phyloP scores from a whole-genome alignment of 2,797 vertebrate genomes.

The Crocidura indochinensis region DNA sequence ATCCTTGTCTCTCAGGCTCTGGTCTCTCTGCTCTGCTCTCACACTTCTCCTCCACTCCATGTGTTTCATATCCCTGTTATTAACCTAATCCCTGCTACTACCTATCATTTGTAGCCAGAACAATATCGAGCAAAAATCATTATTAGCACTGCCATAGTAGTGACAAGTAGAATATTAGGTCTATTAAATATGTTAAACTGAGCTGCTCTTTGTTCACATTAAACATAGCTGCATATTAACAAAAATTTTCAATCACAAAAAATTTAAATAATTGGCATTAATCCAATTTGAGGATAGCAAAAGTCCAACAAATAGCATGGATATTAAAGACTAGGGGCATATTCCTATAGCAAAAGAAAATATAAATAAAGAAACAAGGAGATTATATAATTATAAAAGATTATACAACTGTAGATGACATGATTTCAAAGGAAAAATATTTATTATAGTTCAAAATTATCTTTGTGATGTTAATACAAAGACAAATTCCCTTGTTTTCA shows the following conservation, averaged over 20 bases:
- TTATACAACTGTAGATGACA: too few species aligned
- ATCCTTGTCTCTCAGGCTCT: neutral
- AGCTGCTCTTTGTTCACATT: slow-evolving; percentile 1
- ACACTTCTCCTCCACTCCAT: neutral
- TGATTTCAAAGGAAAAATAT: neutral
- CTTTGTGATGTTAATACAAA: slow-evolving; percentile 47
- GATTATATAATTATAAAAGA: neutral
- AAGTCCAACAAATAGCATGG: slow-evolving; percentile 36
- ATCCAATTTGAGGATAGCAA: neutral
- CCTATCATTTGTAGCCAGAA: neutral
- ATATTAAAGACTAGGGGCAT: neutral
- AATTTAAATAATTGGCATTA: neutral
- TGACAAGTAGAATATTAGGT: neutral
- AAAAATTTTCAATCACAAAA: neutral
- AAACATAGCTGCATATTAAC: neutral
- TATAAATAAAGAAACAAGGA: neutral
- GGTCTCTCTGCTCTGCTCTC: neutral
- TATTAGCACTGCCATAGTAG: neutral
- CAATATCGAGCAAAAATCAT: neutral
- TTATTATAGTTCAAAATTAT: neutral
- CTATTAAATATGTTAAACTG: neutral
- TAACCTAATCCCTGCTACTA: neutral
- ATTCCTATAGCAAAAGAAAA: slow-evolving; percentile 15
- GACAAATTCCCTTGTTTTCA: slow-evolving; percentile 34
- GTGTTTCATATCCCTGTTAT: neutral